Evolutionary conservation across 2,888 invertebrate species (phyloP).

Genomic region (Nasonovia ribisnigri): DNA sequence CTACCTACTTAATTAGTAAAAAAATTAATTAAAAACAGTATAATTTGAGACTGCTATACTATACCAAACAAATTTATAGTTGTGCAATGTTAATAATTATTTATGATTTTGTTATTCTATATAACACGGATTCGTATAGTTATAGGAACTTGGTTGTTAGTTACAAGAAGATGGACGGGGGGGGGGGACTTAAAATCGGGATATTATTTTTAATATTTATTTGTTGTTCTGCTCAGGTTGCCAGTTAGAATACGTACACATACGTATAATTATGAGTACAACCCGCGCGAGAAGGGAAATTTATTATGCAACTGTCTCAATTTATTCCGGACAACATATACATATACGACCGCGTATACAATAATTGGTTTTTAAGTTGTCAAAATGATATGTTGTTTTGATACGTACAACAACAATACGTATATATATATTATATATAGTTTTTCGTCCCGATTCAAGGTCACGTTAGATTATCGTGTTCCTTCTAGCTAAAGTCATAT

Average conservation of each 20-base stretch:
- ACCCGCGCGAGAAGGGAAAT: background rate
- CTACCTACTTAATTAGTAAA: too few species aligned
- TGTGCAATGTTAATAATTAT: constrained; percentile 18
- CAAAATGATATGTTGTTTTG: constrained; percentile 59
- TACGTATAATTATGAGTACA: constrained; percentile 27
- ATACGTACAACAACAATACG: constrained; percentile 34
- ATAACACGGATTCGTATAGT: background rate
- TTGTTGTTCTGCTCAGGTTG: background rate
- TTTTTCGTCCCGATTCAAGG: constrained; percentile 39
- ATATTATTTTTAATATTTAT: background rate
- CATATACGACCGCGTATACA: background rate
- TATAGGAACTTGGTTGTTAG: background rate
- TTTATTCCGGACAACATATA: constrained; percentile 39
- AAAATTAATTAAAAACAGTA: background rate
- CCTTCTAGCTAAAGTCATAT: constrained; percentile 35
- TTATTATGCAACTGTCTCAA: constrained; percentile 53
- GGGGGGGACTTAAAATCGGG: background rate
- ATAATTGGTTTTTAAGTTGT: constrained; percentile 62
- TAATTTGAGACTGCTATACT: background rate
- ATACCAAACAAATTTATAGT: constrained; percentile 1
- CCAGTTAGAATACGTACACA: background rate
- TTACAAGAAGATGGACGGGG: background rate
- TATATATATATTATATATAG: background rate
- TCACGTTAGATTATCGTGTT: constrained; percentile 40
- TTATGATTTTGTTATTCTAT: background rate